phyloP scores from a whole-genome alignment of 53 echinoderm and acorn worm species.

The Holothuria leucospilota region DNA sequence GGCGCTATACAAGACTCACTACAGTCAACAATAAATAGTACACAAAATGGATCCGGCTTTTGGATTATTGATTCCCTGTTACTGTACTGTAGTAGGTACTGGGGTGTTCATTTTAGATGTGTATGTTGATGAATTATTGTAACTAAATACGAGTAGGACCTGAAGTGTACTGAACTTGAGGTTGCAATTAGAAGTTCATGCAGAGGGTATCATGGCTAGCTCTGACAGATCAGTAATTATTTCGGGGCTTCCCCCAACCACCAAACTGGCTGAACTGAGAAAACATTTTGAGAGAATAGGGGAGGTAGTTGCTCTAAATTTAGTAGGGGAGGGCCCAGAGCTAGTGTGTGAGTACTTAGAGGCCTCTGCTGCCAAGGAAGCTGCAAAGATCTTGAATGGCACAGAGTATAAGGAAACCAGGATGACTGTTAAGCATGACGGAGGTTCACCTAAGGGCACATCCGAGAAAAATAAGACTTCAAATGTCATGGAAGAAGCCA shows the following conservation, averaged over 20 bases:
- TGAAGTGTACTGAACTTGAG: too few relatives aligned
- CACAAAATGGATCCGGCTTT: too few relatives aligned
- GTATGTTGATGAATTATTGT: too few relatives aligned
- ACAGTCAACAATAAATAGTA: too few relatives aligned
- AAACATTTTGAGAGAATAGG: constrained; percentile 6
- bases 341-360: constrained; percentile 31
- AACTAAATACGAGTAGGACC: too few relatives aligned
- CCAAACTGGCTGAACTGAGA: background rate
- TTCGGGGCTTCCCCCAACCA: background rate
- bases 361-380: background rate
- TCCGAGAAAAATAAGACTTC: background rate
- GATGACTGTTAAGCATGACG: background rate
- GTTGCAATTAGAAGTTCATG: too few relatives aligned
- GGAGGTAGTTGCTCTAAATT: background rate
- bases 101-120: too few relatives aligned
- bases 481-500: background rate
- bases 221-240: background rate
- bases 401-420: background rate
- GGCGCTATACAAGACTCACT: too few relatives aligned
- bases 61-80: too few relatives aligned
- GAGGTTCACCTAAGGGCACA: background rate
- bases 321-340: constrained; percentile 24
- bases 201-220: background rate
- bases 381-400: background rate
- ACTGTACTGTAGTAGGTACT: too few relatives aligned